A percentile compares a stretch with the other conserved stretches of the same genome.
Conservation (phyloP, 2,113 vertebrate genomes). For the Actenoides lindsayi region DNA sequence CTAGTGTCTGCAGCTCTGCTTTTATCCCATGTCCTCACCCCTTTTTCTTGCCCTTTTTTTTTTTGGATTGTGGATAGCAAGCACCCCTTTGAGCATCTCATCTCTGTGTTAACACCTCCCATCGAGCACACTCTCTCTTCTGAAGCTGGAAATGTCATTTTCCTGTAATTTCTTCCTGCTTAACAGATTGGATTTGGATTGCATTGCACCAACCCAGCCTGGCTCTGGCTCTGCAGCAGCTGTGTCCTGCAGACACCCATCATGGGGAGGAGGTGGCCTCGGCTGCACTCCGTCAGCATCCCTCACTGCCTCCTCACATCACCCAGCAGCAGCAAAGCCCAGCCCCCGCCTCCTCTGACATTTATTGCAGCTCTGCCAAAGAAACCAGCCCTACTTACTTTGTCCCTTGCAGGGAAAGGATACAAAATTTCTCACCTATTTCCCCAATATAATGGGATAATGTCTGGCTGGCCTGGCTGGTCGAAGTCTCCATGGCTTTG, state of each 20-base stretch:
- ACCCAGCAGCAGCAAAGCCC: not conserved
- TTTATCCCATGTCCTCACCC: not conserved
- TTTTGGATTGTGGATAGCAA: not conserved
- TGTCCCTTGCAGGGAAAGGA: not conserved
- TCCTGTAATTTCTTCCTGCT: not conserved
- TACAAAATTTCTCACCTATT: not conserved
- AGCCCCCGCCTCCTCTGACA: not conserved
- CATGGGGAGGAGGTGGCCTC: not conserved
- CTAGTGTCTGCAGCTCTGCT: not conserved
- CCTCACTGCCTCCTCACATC: not conserved
- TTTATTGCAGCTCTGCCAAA: not conserved
- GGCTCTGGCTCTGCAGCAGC: slow-evolving; percentile 34
- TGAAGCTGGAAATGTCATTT: slow-evolving; percentile 15
- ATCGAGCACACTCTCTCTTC: not conserved
- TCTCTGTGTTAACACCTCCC: not conserved
- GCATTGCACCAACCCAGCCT: not conserved
- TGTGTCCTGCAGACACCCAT: not conserved
- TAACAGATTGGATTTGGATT: not conserved
- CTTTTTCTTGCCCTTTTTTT: no score
- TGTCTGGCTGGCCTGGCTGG: not conserved
- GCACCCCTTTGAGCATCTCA: not conserved
- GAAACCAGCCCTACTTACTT: not conserved
- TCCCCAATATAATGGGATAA: not conserved
- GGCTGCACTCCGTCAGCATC: not conserved
- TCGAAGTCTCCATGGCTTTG: not conserved